These are phyloP conservation scores for Anabas testudineus DNA, from an alignment of 2,797 vertebrate species.

Conservation along the genomic window DNA sequence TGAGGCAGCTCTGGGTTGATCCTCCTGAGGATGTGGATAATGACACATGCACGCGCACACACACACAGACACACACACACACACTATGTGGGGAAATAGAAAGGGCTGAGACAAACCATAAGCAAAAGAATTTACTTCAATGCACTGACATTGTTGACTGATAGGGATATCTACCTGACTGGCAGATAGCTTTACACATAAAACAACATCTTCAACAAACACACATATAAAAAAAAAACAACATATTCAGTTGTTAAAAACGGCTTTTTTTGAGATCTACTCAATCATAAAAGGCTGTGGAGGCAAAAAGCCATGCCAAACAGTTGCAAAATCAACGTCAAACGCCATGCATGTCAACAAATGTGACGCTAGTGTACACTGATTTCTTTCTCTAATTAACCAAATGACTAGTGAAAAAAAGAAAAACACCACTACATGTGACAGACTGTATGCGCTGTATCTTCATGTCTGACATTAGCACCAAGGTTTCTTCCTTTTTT, in stretches of 20 bases:
- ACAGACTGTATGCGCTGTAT: constrained; percentile 49
- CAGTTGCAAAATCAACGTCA: constrained; percentile 44
- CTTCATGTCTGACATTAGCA: constrained; percentile 80
- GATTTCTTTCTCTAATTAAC: constrained; percentile 26
- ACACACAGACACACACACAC: constrained; percentile 12
- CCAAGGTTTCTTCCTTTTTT: constrained; percentile 71
- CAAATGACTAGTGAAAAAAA: constrained; percentile 37
- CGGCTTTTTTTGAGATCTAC: constrained; percentile 76
- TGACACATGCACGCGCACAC: constrained; percentile 35
- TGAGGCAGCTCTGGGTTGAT: constrained; percentile 69
- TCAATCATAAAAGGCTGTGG: constrained; percentile 65
- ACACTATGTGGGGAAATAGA: too few species aligned
- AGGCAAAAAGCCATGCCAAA: constrained; percentile 38
- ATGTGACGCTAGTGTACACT: constrained; percentile 1
- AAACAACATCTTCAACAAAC: constrained; percentile 50
- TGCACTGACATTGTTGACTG: constrained; percentile 24
- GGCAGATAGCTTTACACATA: constrained; percentile 70
- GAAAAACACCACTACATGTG: constrained; percentile 40
- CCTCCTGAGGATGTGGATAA: constrained; percentile 66
- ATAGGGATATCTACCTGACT: constrained; percentile 68
- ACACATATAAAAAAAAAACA: constrained; percentile 58
- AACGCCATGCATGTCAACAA: constrained; percentile 55
- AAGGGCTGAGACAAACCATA: constrained; percentile 31
- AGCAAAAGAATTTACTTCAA: constrained; percentile 26
- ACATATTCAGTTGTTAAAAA: constrained; percentile 41